Percentiles rank a stretch among this genome's conserved stretches.
Evolutionary conservation across 2,797 vertebrate genomes (phyloP).

Genomic region (Dallia pectoralis): DNA sequence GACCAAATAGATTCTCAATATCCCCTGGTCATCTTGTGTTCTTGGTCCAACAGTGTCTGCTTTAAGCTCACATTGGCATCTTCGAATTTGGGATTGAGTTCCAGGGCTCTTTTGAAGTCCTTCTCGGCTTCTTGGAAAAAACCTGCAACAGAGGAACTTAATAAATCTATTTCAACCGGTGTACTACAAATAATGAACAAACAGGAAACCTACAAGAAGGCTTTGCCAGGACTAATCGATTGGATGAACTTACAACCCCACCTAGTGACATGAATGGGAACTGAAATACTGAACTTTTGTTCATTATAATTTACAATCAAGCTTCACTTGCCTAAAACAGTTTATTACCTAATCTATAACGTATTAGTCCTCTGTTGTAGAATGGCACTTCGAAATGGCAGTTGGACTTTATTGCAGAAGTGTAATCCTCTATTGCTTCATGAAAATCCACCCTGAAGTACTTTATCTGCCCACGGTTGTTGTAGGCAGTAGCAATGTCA

Average conservation of each 20-base stretch:
- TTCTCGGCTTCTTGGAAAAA: constrained; percentile 87
- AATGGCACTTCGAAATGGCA: constrained; percentile 81
- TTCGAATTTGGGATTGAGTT: constrained; percentile 87
- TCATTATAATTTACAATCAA: neutral
- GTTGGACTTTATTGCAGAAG: constrained; percentile 76
- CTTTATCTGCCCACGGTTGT: constrained; percentile 89
- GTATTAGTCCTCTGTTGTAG: constrained; percentile 91
- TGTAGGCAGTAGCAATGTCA: constrained; percentile 81
- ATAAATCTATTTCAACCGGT: neutral
- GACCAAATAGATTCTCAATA: constrained; percentile 56
- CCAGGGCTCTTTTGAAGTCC: constrained; percentile 87
- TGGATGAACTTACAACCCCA: constrained; percentile 42
- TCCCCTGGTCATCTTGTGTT: constrained; percentile 76
- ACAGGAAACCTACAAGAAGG: neutral
- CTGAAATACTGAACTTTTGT: neutral
- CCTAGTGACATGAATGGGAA: constrained; percentile 41
- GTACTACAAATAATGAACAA: neutral
- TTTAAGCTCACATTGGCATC: constrained; percentile 87
- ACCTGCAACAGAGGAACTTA: constrained; percentile 64
- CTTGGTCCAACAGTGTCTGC: constrained; percentile 84
- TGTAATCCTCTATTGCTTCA: constrained; percentile 89
- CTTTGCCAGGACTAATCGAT: neutral
- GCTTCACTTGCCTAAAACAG: neutral
- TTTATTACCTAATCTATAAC: constrained; percentile 86
- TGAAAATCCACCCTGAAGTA: constrained; percentile 91